These are phyloP conservation scores for Haliclystus octoradiatus DNA, from an alignment of 30 jellyfish, hydroid and myxozoan species.

Conservation along the genomic window DNA sequence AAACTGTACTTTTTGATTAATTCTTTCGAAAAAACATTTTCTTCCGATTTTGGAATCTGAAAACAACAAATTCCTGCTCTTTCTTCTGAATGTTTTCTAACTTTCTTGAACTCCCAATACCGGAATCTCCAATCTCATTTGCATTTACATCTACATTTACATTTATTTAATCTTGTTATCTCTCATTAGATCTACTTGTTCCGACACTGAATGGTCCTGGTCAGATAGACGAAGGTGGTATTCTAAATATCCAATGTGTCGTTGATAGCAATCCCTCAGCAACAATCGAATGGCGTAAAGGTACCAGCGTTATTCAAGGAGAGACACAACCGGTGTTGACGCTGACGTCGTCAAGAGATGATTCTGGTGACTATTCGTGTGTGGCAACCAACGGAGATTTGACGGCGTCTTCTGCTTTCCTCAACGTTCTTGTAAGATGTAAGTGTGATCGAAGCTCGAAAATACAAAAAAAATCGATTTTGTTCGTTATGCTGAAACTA, in stretches of 20 bases:
- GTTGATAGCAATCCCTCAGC: not conserved
- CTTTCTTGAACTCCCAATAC: too few species aligned
- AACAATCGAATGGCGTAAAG: not conserved
- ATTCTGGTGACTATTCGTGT: not conserved
- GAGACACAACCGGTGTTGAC: not conserved
- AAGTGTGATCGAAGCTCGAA: too few species aligned
- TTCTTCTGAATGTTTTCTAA: too few species aligned
- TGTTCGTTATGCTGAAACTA: too few species aligned
- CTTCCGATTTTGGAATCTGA: too few species aligned
- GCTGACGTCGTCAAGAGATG: slow-evolving; percentile 1
- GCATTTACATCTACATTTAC: too few species aligned
- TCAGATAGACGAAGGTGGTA: not conserved
- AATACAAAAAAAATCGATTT: too few species aligned
- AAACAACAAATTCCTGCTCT: too few species aligned
- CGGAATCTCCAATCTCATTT: too few species aligned
- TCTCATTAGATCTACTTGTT: not conserved
- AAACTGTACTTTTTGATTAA: too few species aligned
- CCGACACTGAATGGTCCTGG: not conserved
- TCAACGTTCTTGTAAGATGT: not conserved
- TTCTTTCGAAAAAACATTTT: too few species aligned
- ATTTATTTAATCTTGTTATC: too few species aligned
- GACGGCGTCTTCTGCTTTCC: not conserved
- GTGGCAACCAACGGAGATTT: not conserved
- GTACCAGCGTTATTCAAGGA: not conserved
- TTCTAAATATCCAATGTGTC: not conserved